Percentiles rank a stretch among this genome's conserved stretches.
Conservation (phyloP, 2,113 vertebrate genomes). For the Sinosuthora webbiana region DNA sequence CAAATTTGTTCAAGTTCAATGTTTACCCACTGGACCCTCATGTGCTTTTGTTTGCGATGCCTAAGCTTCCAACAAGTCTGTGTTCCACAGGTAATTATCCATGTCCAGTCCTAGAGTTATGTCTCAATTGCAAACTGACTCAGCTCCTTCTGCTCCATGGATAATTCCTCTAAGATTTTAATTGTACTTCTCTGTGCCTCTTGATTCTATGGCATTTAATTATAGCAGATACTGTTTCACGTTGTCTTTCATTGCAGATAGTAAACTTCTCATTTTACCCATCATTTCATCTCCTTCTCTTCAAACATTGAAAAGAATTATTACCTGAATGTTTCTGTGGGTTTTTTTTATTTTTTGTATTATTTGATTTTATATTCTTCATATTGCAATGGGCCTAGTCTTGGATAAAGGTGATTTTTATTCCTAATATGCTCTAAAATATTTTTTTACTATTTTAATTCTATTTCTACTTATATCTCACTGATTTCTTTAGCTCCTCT, state of each 20-base stretch:
- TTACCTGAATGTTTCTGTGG: background rate
- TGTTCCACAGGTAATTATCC: background rate
- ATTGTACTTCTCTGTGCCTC: background rate
- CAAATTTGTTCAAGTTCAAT: background rate
- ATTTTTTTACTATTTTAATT: conserved; percentile 1
- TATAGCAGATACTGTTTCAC: background rate
- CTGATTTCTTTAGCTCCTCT: background rate
- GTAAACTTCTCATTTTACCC: conserved; percentile 20
- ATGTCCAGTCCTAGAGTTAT: background rate
- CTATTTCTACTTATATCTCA: background rate
- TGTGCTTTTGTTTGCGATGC: background rate
- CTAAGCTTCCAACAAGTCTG: background rate
- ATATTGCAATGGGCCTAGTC: background rate
- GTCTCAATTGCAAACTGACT: background rate
- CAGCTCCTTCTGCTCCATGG: background rate
- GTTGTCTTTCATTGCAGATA: background rate
- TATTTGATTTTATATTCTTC: background rate
- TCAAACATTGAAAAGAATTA: conserved; percentile 27
- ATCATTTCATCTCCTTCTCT: background rate
- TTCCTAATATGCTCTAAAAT: conserved; percentile 13
- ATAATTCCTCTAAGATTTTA: conserved; percentile 2
- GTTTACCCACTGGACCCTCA: background rate
- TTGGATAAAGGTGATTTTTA: background rate
- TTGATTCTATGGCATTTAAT: conserved; percentile 9
- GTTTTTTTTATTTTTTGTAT: no score